Evolutionary conservation across 2,113 vertebrate species (phyloP).

Genomic region (Lipophrys pholis): DNA sequence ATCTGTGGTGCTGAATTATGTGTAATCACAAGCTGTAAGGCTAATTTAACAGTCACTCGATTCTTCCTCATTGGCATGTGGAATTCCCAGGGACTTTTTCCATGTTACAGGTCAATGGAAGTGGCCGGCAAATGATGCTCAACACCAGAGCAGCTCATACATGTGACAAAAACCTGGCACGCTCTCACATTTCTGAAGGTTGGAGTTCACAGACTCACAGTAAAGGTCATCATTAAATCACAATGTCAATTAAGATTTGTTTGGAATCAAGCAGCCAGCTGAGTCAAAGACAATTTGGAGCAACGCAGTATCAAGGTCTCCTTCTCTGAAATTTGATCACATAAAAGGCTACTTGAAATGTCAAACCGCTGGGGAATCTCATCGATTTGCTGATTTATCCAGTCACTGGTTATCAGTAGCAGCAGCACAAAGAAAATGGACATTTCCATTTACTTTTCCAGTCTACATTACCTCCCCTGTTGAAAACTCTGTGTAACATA

Average conservation of each 20-base stretch:
- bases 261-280: conserved; percentile 40
- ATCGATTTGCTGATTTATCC: conserved; percentile 57
- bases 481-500: conserved; percentile 20
- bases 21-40: no score
- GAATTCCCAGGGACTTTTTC: no score
- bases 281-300: conserved; percentile 60
- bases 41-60: no score
- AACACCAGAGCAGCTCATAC: not conserved
- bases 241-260: conserved; percentile 61
- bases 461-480: not conserved
- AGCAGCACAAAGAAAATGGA: conserved; percentile 23
- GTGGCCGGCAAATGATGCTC: no score
- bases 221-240: conserved; percentile 53
- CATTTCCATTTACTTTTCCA: conserved; percentile 29
- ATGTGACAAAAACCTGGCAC: not conserved
- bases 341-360: conserved; percentile 66
- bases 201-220: conserved; percentile 41
- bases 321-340: conserved; percentile 53
- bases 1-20: no score
- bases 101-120: no score
- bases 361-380: conserved; percentile 42
- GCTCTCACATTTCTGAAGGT: not conserved
- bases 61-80: no score
- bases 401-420: conserved; percentile 40
- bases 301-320: conserved; percentile 13